Percentiles rank a stretch among this genome's conserved stretches.
Conservation (phyloP, 2,797 vertebrate species). For the Sebastiscus albofasciatus region DNA sequence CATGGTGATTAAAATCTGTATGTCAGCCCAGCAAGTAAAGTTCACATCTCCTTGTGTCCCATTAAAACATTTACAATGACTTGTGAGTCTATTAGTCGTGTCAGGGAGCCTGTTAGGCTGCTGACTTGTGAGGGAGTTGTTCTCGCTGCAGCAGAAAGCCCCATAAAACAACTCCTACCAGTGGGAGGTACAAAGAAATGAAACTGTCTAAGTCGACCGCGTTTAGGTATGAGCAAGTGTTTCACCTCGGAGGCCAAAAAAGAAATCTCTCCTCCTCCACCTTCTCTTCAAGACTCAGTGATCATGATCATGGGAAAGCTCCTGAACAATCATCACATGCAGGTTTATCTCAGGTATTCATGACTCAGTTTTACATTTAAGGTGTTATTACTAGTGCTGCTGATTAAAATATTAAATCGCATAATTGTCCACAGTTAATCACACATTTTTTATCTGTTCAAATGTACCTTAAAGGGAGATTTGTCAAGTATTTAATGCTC, state of each 20-base stretch:
- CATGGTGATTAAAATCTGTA: slow-evolving; percentile 39
- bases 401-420: too few relatives aligned
- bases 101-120: slow-evolving; percentile 31
- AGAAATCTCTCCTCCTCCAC: not conserved
- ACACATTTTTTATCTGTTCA: too few relatives aligned
- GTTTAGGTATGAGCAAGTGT: slow-evolving; percentile 30
- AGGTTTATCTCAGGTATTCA: not conserved
- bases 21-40: slow-evolving; percentile 32
- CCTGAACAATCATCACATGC: slow-evolving; percentile 13
- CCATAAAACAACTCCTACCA: slow-evolving; percentile 55
- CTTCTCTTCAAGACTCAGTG: slow-evolving; percentile 10
- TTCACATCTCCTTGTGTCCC: slow-evolving; percentile 30
- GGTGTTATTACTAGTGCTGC: not conserved
- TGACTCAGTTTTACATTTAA: not conserved
- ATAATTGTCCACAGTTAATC: too few relatives aligned
- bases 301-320: slow-evolving; percentile 1
- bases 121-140: slow-evolving; percentile 43
- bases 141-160: slow-evolving; percentile 21
- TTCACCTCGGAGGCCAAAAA: not conserved
- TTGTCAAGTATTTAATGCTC: too few relatives aligned
- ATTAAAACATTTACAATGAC: slow-evolving; percentile 47
- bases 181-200: slow-evolving; percentile 48
- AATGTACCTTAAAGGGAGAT: too few relatives aligned
- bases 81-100: slow-evolving; percentile 25
- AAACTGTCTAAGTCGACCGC: slow-evolving; percentile 31